Evolutionary conservation across 2,888 invertebrate genomes (phyloP), one percentile per base, ranked within the genome.

Genomic region (Chymomyza fuscimana): DNA sequence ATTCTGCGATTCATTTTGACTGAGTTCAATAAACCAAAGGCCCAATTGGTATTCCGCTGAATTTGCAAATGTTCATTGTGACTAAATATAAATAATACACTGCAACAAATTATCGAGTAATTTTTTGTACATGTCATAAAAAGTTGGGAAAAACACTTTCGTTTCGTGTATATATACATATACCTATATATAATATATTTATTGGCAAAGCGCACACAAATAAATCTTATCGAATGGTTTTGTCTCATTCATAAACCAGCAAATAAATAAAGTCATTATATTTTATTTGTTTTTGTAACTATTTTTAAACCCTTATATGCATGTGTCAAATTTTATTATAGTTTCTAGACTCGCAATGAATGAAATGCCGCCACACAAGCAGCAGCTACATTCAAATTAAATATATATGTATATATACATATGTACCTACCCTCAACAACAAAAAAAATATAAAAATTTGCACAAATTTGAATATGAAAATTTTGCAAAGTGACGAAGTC

Each of bases 391-490:
- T 46, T 46, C 71, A 77, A 83, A 81, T 83, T 81, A 65, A 86
- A 76, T 72, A 76, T 78, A 72, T 73, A 80, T 32, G 1, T 32
- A 32, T 32, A 32, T 32, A 1, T 32, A 7, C 4, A 32, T 32
- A 7, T 32, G 32, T 22, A 22, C 22, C 6, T 32, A 32, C 0
- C 32, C 32, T 32, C 32, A 5, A 32, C 9, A 32, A 32, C 9
- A 32, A 32, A 3, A 46, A 46, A 12, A 46, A 36, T 7, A 36
- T 2, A 86, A 87, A 87, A 83, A 87, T 87, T 83, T 83, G 81
- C 86, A 77, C 81, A 83, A 79, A 69, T 86, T 70, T 81, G 72
- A 83, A 83, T 70, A 72, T 59, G 66, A 63, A 59, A 68, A 63
- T 77, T 72, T 82, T 46, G 76, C 76, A 68, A 69, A 76, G 67